These are phyloP conservation scores for Sternarchorhynchus goeldii DNA, from an alignment of 2,797 vertebrate species.

Conservation along the genomic window DNA sequence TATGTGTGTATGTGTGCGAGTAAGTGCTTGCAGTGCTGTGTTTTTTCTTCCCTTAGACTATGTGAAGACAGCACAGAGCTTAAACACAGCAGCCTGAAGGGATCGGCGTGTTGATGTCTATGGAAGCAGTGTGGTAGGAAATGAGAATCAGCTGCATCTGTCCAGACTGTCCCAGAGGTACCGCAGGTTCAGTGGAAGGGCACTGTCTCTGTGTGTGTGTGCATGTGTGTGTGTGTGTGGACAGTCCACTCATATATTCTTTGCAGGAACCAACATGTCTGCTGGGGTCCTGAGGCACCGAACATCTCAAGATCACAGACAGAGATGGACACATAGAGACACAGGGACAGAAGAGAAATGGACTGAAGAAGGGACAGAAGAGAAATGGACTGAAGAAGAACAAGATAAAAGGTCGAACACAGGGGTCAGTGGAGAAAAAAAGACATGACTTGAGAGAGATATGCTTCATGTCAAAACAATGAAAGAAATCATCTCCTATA, in stretches of 20 bases:
- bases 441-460: too few relatives aligned
- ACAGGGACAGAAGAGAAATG: not conserved
- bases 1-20: not conserved
- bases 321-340: not conserved
- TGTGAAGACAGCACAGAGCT: not conserved
- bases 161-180: not conserved
- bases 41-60: not conserved
- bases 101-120: not conserved
- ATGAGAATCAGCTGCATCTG: not conserved
- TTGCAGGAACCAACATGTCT: slow-evolving; percentile 10
- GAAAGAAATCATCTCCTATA: too few relatives aligned
- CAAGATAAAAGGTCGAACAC: not conserved
- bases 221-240: slow-evolving; percentile 9
- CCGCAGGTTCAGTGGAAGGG: slow-evolving; percentile 4
- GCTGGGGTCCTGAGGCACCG: slow-evolving; percentile 5
- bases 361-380: not conserved
- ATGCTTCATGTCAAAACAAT: too few relatives aligned
- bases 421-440: too few relatives aligned
- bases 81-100: not conserved
- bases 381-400: not conserved
- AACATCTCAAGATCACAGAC: too few relatives aligned
- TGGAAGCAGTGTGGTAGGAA: not conserved
- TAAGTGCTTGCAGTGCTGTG: not conserved
- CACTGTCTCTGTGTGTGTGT: slow-evolving; percentile 5
- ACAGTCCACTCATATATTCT: slow-evolving; percentile 4